Evolutionary conservation across 2,888 invertebrate genomes (phyloP), one percentile per base, ranked within the genome.

Genomic region (Eulithis testata): DNA sequence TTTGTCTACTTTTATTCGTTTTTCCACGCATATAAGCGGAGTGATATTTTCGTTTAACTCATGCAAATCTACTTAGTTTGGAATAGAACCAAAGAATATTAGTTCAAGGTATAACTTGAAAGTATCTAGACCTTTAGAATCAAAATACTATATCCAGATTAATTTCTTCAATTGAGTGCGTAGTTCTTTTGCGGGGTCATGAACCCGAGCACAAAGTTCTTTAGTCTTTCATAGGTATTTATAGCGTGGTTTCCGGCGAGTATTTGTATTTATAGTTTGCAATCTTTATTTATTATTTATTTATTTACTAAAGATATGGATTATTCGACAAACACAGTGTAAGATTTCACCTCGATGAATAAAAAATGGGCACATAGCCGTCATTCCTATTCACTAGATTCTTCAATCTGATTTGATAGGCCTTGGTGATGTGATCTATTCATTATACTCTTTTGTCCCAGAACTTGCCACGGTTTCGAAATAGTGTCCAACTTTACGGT

Each of bases 351-450:
- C 56, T 52, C 45, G 60, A 45, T 12, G 45, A 14, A 50, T 51
- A 51, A 50, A 49, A 40, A 49, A 37, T 27, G 21, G 11, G 14
- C 40, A 40, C 44, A 51, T 3, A 54, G 49, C 31, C 11, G 8
- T 37, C 27, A 51, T 60, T 56, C 44, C 61, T 61, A 67, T 71
- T 72, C 66, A 66, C 72, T 70, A 69, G 69, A 69, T 68, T 65
- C 66, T 65, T 70, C 27, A 75, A 78, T 74, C 76, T 75, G 70
- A 76, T 82, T 83, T 73, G 72, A 76, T 76, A 80, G 86, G 81
- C 87, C 89, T 88, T 88, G 88, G 84, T 75, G 78, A 79, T 76
- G 80, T 76, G 73, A 75, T 78, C 73, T 77, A 77, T 80, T 72
- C 78, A 79, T 83, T 70, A 69, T 61, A 21, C 21, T 78, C 79